Percentiles rank a stretch among this genome's conserved stretches.
These are phyloP conservation scores for Junonia oenone DNA, from an alignment of 2,888 invertebrate genomes.

Conservation along the genomic window DNA sequence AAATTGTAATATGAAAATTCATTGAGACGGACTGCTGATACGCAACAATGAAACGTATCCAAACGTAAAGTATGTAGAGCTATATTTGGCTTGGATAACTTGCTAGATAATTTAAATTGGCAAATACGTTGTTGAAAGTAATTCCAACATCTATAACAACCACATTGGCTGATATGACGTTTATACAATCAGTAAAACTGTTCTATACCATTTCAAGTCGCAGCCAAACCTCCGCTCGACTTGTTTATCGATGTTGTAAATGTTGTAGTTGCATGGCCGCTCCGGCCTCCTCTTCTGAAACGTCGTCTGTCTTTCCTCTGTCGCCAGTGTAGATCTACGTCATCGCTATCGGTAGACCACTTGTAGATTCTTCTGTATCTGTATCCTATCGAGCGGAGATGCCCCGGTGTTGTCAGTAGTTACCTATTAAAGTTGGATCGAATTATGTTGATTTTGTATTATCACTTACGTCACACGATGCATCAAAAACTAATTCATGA, in stretches of 20 bases:
- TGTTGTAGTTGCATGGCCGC: conserved; percentile 77
- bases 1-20: not conserved
- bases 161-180: conserved; percentile 20
- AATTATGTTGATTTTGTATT: conserved; percentile 9
- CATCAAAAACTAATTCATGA: not conserved
- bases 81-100: not conserved
- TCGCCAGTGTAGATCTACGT: conserved; percentile 66
- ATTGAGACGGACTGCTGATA: not conserved
- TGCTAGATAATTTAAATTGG: not conserved
- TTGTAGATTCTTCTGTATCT: conserved; percentile 74
- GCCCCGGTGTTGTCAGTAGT: conserved; percentile 66
- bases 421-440: conserved; percentile 57
- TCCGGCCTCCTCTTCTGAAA: conserved; percentile 64
- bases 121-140: not conserved
- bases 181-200: conserved; percentile 26
- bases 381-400: conserved; percentile 68
- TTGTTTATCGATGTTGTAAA: conserved; percentile 73
- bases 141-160: not conserved
- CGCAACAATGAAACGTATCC: not conserved
- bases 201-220: conserved; percentile 72
- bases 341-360: conserved; percentile 71
- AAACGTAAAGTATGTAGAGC: not conserved
- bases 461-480: not conserved
- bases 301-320: conserved; percentile 63
- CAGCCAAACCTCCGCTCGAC: conserved; percentile 69